Base-by-base conservation (phyloP, 1,140 invertebrate genomes). In the Dolichoris vasculosae region DNA sequence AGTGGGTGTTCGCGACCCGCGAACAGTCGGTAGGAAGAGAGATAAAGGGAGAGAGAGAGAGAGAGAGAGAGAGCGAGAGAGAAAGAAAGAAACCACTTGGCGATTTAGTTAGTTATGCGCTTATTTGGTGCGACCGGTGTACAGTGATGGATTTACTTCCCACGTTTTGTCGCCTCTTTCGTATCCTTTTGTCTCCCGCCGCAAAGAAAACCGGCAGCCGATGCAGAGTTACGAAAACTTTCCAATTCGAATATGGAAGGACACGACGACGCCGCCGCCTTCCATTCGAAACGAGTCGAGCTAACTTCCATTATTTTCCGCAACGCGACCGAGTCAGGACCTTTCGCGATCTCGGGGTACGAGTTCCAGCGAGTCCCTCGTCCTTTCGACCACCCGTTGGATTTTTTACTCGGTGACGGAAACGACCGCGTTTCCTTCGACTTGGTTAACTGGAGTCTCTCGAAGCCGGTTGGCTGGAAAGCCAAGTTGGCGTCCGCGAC, bases 221-320 rank as follows among this genome's bases (percentile, higher is more conserved):
- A 64, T 26, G 4, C 59, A 20, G 82, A 1, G 51, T n/a, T 84
- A 51, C 55, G 30, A 40, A 35, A 23, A 67, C 43, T 63, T 83
- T 83, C 75, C 40, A 83, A 80, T 85, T 71, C 38, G 64, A 85
- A 85, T 59, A 40, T 23, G 63, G 32, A 51, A 85, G 67, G 64
- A 81, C 38, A 43, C 35, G 30, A 78, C 32, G 73, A 59, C 55
- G 63, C 64, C 63, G 26, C 64, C 69, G 23, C 26, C 67, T 83
- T 67, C 40, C 2, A 43, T 13, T 73, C 13, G 20, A 26, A 38
- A 75, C 35, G 59, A 79, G 75, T 69, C 76, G 40, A 71, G 32
- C 59, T 26, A 71, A 48, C 67, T 73, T 85, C 83, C 83, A 80
- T n/a, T n/a, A n/a, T 85, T 85, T 85, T 85, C 46, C 75, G 64